A percentile compares a stretch with the other conserved stretches of the same genome.
These are phyloP conservation scores for Pasiphila rectangulata DNA, from an alignment of 2,888 invertebrate species.

Conservation along the genomic window DNA sequence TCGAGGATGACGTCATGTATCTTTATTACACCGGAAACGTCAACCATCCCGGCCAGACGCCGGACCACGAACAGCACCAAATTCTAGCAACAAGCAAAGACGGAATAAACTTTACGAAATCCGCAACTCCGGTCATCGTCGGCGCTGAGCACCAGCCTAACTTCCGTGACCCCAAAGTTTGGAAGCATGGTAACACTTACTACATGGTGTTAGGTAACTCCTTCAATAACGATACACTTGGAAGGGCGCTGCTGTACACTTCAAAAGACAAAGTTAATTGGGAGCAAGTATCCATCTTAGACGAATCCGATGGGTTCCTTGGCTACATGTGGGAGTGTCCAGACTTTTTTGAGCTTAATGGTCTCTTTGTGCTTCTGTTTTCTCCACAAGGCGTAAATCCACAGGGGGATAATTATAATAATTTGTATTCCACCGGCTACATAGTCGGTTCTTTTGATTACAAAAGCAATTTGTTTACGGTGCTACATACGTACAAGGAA, in stretches of 20 bases:
- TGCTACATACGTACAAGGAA: conserved; percentile 50
- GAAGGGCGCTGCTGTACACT: conserved; percentile 56
- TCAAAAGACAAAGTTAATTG: conserved; percentile 59
- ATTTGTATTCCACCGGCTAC: conserved; percentile 66
- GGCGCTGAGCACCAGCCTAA: conserved; percentile 56
- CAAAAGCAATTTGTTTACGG: conserved; percentile 44
- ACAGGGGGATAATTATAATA: conserved; percentile 34
- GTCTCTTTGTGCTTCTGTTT: conserved; percentile 59
- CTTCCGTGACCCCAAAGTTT: conserved; percentile 75
- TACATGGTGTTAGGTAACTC: conserved; percentile 73
- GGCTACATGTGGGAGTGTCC: conserved; percentile 79
- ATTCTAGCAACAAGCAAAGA: conserved; percentile 57
- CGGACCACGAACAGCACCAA: conserved; percentile 56
- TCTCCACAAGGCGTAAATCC: conserved; percentile 66
- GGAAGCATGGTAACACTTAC: conserved; percentile 56
- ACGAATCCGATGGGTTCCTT: conserved; percentile 54
- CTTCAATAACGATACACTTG: conserved; percentile 47
- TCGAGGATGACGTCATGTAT: conserved; percentile 56
- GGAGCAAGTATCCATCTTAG: conserved; percentile 50
- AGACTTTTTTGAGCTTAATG: conserved; percentile 67
- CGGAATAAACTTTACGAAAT: conserved; percentile 57
- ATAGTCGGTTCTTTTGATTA: conserved; percentile 68
- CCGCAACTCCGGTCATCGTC: conserved; percentile 58
- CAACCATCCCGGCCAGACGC: conserved; percentile 44
- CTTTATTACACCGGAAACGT: conserved; percentile 66